Base-by-base conservation (phyloP, 1,140 invertebrate genomes). In the Venustaconcha ellipsiformis region DNA sequence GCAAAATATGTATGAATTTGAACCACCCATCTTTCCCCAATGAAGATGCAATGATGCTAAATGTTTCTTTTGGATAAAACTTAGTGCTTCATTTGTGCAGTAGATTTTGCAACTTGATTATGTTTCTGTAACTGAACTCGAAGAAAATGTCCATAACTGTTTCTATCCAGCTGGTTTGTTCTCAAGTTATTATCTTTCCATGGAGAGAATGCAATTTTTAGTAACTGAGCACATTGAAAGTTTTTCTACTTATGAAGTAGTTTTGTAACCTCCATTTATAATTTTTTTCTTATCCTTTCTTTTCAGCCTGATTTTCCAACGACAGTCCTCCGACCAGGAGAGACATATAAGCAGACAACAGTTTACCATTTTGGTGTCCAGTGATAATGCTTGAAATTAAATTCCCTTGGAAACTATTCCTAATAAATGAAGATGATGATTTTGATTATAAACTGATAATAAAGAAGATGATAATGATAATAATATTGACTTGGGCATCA, bases 241-340 rank as follows among this genome's bases (percentile, higher is more conserved):
- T 48, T 48, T 48, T 48, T 48, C 37, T 48, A 48, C 37, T 48
- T 48, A 48, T 48, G 37, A 6, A 6, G 11, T 48, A 8, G 37
- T 48, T 48, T 48, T 48, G 37, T 48, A 48, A 26, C 26, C 37
- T 57, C 78, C 65, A 26, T 63, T 0, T 58, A 84, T 87, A 76
- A 60, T 82, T 82, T 66, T 72, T 92, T 65, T 91, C 18, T 68
- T 68, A 57, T 60, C 84, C 86, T 76, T 81, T 80, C 59, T 69
- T 92, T 92, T 58, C 90, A 94, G 93, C 87, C 86, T 17, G 93
- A 94, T 73, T 96, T 96, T 87, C 95, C 95, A 0, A 92, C 92
- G 55, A 90, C 92, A n/a, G 89, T 96, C 63, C 76, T 96, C 14
- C 91, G 91, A 80, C 95, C 95, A 12, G 95, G 94, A 5, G 90